A percentile compares a stretch with the other conserved stretches of the same genome.
phyloP scores from a whole-genome alignment of 2,797 vertebrate genomes.

The Coccyzus lansbergi region DNA sequence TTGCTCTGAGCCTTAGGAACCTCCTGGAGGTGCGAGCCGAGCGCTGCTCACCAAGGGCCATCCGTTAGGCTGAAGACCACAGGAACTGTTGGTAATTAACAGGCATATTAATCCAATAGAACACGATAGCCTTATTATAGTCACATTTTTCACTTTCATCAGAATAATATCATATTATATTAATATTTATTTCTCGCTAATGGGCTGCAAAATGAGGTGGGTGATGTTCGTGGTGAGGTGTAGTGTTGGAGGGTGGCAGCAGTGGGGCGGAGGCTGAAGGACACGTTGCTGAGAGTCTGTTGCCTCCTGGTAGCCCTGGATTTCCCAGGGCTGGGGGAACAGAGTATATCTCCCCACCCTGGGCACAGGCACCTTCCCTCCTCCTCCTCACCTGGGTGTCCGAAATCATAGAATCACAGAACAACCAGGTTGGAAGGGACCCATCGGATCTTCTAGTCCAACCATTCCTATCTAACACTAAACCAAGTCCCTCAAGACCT shows the following conservation, averaged over 20 bases:
- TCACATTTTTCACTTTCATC: constrained; percentile 68
- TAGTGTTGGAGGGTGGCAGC: background rate
- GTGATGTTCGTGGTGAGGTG: background rate
- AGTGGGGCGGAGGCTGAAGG: background rate
- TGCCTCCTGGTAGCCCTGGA: background rate
- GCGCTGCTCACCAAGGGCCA: background rate
- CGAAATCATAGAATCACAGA: too few relatives aligned
- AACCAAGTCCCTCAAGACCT: too few relatives aligned
- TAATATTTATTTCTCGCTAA: constrained; percentile 70
- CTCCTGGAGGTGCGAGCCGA: background rate
- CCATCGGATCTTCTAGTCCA: too few relatives aligned
- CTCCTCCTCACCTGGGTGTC: accelerated
- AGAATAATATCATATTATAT: constrained; percentile 60
- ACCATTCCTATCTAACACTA: too few relatives aligned
- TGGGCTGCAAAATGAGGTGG: constrained; percentile 40
- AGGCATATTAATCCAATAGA: constrained; percentile 21
- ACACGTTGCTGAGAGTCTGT: accelerated
- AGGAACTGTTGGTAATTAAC: constrained; percentile 62
- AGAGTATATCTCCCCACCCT: accelerated
- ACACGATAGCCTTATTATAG: constrained; percentile 47
- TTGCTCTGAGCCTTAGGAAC: background rate
- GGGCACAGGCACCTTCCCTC: background rate
- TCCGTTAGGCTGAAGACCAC: background rate
- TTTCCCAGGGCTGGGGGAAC: background rate
- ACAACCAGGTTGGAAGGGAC: too few relatives aligned